Evolutionary conservation across 2,888 invertebrate genomes (phyloP).

Genomic region (Pseudococcus jackbeardsleyi): DNA sequence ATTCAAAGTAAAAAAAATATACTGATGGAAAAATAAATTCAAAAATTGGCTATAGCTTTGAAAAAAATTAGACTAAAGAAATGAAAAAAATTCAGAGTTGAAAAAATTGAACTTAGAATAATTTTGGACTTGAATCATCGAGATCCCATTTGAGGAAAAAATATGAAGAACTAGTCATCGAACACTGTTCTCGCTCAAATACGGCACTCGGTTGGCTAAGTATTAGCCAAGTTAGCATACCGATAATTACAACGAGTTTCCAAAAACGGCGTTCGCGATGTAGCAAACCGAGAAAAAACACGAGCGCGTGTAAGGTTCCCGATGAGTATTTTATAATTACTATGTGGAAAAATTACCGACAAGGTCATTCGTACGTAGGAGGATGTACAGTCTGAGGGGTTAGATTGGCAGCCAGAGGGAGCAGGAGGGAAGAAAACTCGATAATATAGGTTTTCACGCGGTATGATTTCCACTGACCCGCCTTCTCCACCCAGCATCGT

Average conservation of each 20-base stretch:
- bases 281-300: background rate
- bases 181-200: no score
- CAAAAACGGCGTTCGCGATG: background rate
- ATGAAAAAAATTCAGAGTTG: no score
- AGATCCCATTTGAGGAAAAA: no score
- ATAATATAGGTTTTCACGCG: constrained; percentile 31
- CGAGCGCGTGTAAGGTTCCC: constrained; percentile 23
- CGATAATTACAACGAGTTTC: background rate
- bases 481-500: background rate
- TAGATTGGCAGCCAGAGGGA: background rate
- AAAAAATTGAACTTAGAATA: no score
- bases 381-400: background rate
- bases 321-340: constrained; percentile 41
- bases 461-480: background rate
- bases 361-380: background rate
- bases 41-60: no score
- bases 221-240: background rate
- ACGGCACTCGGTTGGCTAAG: no score
- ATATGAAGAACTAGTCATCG: no score
- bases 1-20: no score
- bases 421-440: background rate
- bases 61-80: no score
- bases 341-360: constrained; percentile 38
- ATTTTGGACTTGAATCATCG: no score
- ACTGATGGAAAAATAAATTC: no score